A percentile compares a stretch with the other conserved stretches of the same genome.
phyloP scores from a whole-genome alignment of 2,888 invertebrate species.

The Rhodophaea formosa region DNA sequence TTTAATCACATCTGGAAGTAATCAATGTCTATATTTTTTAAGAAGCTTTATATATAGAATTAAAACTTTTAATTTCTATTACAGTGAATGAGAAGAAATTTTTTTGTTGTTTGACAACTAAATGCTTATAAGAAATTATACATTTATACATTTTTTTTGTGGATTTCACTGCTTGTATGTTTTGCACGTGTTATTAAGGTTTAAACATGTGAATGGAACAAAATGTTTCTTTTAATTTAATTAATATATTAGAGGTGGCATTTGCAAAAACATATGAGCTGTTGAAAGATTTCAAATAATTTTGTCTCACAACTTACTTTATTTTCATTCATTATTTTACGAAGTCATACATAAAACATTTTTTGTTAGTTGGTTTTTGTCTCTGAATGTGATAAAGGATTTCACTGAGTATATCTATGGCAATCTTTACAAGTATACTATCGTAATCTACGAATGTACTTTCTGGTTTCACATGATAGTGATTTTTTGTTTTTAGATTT shows the following conservation, averaged over 20 bases:
- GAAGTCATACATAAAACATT: slow-evolving; percentile 1
- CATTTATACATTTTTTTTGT: not conserved
- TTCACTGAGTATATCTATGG: slow-evolving; percentile 8
- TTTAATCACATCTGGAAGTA: slow-evolving; percentile 53
- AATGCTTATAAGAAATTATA: slow-evolving; percentile 1
- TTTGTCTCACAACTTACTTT: slow-evolving; percentile 3
- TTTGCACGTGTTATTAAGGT: slow-evolving; percentile 15
- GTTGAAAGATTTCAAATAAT: slow-evolving; percentile 3
- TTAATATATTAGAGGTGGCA: not conserved
- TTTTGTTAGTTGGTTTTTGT: slow-evolving; percentile 10
- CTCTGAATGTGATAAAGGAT: slow-evolving; percentile 10
- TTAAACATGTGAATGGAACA: slow-evolving; percentile 1
- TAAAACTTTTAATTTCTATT: slow-evolving; percentile 43
- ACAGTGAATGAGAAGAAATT: slow-evolving; percentile 37
- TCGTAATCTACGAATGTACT: slow-evolving; percentile 33
- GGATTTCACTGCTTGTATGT: slow-evolving; percentile 26
- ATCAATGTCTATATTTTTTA: slow-evolving; percentile 60
- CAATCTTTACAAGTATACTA: slow-evolving; percentile 1
- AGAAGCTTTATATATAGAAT: slow-evolving; percentile 42
- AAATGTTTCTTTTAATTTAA: slow-evolving; percentile 24
- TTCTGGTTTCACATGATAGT: slow-evolving; percentile 43
- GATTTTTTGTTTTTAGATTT: slow-evolving; percentile 61
- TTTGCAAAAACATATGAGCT: not conserved
- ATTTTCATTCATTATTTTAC: slow-evolving; percentile 2
- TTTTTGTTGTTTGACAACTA: slow-evolving; percentile 43